Evolutionary conservation across 2,888 invertebrate species (phyloP).

Genomic region (Hanleya hanleyi): DNA sequence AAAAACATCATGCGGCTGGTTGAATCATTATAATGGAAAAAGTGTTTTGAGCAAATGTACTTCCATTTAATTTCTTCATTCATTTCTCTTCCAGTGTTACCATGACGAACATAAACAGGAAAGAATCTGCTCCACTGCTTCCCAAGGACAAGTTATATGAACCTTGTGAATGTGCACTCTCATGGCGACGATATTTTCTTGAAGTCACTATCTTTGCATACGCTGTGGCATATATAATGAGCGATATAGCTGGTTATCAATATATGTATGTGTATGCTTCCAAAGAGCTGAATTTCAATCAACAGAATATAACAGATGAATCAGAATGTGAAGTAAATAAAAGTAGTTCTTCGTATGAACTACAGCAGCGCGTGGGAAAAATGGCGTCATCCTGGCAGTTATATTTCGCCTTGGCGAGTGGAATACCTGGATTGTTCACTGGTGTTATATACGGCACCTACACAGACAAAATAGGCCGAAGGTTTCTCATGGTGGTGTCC

Average conservation of each 20-base stretch:
- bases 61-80: too few relatives aligned
- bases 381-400: conserved; percentile 4
- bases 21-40: too few relatives aligned
- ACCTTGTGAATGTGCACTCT: too few relatives aligned
- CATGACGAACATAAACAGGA: too few relatives aligned
- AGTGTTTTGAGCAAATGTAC: too few relatives aligned
- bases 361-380: background rate
- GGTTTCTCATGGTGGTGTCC: background rate
- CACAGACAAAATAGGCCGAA: background rate
- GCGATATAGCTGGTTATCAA: background rate
- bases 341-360: background rate
- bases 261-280: background rate
- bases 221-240: background rate
- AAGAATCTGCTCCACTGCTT: too few relatives aligned
- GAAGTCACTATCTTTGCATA: background rate
- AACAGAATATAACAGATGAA: background rate
- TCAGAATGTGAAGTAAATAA: background rate
- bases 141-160: too few relatives aligned
- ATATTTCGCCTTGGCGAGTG: background rate
- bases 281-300: background rate
- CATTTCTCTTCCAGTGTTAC: too few relatives aligned
- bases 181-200: background rate
- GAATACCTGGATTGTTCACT: background rate
- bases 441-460: background rate
- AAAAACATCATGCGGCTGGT: too few relatives aligned